Percentiles rank a stretch among this genome's conserved stretches.
These are phyloP conservation scores for Pan troglodytes DNA, from an alignment of 2,113 vertebrate species.

Conservation along the genomic window NHGRI_mPanTro3-v2.1_pri NC_072411.2:125710501-125711000, in stretches of 20 bases:
- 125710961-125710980: not conserved
- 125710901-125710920: not conserved
- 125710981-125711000: not conserved
- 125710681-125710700: not conserved
- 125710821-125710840: not conserved
- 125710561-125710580: too few species aligned
- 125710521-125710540: too few species aligned
- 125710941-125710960: not conserved
- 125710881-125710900: not conserved
- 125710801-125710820: not conserved
- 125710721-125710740: not conserved
- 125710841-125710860: not conserved
- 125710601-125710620: too few species aligned
- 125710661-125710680: not conserved
- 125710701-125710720: not conserved
- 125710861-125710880: not conserved
- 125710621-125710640: not conserved
- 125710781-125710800: not conserved
- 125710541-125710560: too few species aligned
- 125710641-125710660: not conserved
- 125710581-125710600: too few species aligned
- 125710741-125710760: not conserved
- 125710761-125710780: not conserved
- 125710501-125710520: too few species aligned
- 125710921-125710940: not conserved